Conservation (phyloP, 2,113 vertebrate genomes). For the Pampusana beccarii region DNA sequence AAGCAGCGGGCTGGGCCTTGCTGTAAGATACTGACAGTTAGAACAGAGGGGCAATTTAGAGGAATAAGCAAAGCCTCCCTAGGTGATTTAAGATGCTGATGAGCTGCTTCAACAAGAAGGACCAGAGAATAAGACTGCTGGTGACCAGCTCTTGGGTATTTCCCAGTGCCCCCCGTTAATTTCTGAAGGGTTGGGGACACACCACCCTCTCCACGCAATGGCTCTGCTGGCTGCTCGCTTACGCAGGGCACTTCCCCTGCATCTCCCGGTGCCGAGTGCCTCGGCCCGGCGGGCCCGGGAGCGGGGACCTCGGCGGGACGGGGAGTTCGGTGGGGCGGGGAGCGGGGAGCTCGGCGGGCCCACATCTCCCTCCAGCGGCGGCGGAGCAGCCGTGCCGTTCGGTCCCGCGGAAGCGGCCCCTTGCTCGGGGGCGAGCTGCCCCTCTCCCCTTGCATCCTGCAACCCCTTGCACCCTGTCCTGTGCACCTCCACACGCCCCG, state of each 20-base stretch:
- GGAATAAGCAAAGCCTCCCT: background rate
- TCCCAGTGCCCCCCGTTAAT: too few species aligned
- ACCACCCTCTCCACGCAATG: background rate
- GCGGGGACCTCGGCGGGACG: background rate
- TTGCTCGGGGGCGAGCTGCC: too few species aligned
- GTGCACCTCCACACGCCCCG: background rate
- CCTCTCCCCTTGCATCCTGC: too few species aligned
- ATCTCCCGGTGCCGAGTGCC: rapidly evolving
- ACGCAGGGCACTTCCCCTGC: rapidly evolving
- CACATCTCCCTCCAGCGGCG: too few species aligned
- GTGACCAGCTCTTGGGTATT: too few species aligned
- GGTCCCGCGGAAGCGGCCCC: background rate
- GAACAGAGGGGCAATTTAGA: rapidly evolving
- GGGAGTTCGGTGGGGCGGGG: too few species aligned
- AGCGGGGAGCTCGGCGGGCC: too few species aligned
- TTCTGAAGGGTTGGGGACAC: background rate
- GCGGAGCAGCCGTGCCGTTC: too few species aligned
- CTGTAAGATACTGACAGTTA: too few species aligned
- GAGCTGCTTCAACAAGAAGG: background rate
- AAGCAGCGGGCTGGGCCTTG: background rate
- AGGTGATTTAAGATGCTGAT: background rate
- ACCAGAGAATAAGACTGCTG: background rate
- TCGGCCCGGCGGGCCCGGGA: background rate
- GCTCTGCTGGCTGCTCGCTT: rapidly evolving
- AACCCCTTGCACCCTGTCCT: background rate